These are phyloP conservation scores for Ceyx cyanopectus DNA, from an alignment of 2,113 vertebrate genomes.

Conservation along the genomic window DNA sequence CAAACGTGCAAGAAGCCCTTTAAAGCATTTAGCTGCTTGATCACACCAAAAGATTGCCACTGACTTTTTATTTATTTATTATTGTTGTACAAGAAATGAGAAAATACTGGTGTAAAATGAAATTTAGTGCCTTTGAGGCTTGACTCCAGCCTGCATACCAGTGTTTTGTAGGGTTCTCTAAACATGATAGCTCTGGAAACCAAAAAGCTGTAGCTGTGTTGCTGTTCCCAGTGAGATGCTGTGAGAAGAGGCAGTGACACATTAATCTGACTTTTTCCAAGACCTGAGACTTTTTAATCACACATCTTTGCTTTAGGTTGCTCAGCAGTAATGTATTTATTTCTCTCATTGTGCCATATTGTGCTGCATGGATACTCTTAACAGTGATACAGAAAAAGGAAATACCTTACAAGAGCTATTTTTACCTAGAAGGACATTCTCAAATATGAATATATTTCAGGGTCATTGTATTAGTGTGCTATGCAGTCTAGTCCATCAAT, in stretches of 20 bases:
- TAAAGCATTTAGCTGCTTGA: background rate
- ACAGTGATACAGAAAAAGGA: background rate
- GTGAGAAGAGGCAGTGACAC: background rate
- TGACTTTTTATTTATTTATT: background rate
- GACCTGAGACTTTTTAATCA: background rate
- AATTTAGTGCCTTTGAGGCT: background rate
- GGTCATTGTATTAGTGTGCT: background rate
- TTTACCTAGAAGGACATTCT: background rate
- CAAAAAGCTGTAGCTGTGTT: rapidly evolving
- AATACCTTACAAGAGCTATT: background rate
- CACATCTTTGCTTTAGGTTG: background rate
- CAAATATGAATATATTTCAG: background rate
- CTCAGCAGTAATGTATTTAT: background rate
- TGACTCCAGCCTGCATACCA: background rate
- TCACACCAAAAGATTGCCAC: background rate
- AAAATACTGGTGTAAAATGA: background rate
- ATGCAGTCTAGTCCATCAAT: background rate
- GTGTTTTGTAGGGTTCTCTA: background rate
- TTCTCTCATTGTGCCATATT: background rate
- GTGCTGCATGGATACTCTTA: background rate
- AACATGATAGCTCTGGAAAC: background rate
- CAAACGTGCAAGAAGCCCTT: background rate
- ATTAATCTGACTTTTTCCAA: background rate
- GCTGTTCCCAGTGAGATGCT: background rate
- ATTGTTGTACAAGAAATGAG: background rate